Conservation (phyloP, 1,140 invertebrate species). For the Drosophila suzukii region DNA sequence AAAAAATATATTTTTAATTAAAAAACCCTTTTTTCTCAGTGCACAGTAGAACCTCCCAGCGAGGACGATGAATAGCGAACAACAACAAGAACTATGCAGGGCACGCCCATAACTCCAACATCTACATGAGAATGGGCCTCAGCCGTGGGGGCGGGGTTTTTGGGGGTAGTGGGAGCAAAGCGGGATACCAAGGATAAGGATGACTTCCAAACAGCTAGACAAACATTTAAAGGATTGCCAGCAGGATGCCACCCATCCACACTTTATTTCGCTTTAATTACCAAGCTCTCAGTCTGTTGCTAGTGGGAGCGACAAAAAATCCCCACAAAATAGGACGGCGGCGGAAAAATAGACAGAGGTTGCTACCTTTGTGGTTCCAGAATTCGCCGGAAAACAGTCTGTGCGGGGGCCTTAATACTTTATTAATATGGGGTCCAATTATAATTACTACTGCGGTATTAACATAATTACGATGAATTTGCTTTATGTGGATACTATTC, state of each 20-base stretch:
- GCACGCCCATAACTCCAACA: slow-evolving; percentile 65
- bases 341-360: neutral
- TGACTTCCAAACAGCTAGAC: slow-evolving; percentile 55
- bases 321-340: neutral
- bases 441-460: slow-evolving; percentile 16
- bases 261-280: slow-evolving; percentile 66
- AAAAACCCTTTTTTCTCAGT: neutral
- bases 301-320: slow-evolving; percentile 4
- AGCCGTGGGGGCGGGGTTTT: neutral
- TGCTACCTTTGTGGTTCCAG: slow-evolving; percentile 4
- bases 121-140: slow-evolving; percentile 45
- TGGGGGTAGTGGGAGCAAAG: neutral
- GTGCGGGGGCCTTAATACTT: slow-evolving; percentile 3
- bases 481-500: neutral
- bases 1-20: too few species aligned
- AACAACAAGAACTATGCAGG: slow-evolving; percentile 57
- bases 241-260: slow-evolving; percentile 47
- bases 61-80: slow-evolving; percentile 56
- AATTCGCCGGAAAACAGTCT: slow-evolving; percentile 6
- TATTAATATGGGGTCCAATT: slow-evolving; percentile 7
- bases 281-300: slow-evolving; percentile 38
- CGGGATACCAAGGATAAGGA: slow-evolving; percentile 42
- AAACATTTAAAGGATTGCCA: slow-evolving; percentile 63
- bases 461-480: neutral
- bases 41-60: slow-evolving; percentile 19